Percentiles rank a stretch among this genome's conserved stretches.
These are phyloP conservation scores for Ursus arctos DNA, from an alignment of 2,113 vertebrate genomes.

Conservation along the genomic window DNA sequence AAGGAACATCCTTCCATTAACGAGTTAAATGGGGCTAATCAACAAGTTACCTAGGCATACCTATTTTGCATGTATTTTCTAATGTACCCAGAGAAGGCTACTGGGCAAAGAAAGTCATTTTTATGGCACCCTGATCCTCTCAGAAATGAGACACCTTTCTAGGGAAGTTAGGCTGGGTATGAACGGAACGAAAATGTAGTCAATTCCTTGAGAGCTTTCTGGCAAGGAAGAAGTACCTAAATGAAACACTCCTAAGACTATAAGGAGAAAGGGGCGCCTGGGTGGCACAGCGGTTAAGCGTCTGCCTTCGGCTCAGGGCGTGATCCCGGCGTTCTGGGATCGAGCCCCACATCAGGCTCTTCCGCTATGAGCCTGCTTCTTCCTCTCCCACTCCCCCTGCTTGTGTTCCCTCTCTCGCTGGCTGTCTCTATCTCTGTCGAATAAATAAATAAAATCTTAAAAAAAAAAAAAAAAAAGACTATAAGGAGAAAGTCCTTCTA, in stretches of 20 bases:
- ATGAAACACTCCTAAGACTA: not conserved
- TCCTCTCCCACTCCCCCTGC: no score
- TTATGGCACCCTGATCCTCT: not conserved
- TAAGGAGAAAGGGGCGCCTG: not conserved
- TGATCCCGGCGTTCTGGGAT: no score
- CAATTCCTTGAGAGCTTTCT: slow-evolving; percentile 19
- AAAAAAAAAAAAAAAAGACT: not conserved
- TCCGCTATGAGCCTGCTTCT: no score
- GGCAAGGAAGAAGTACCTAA: not conserved
- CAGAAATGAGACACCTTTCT: slow-evolving; percentile 49
- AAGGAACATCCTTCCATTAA: slow-evolving; percentile 1
- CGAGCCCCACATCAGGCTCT: no score
- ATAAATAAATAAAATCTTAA: no score
- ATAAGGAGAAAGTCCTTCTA: not conserved
- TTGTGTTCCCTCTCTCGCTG: no score
- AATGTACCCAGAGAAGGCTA: not conserved
- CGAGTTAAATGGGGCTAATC: not conserved
- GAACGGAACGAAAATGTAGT: slow-evolving; percentile 10
- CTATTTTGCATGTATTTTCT: slow-evolving; percentile 10
- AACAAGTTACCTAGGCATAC: not conserved
- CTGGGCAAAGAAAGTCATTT: not conserved
- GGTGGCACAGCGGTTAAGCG: no score
- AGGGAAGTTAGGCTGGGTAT: not conserved
- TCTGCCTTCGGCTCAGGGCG: no score
- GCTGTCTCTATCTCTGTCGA: no score